phyloP scores from a whole-genome alignment of 2,113 vertebrate species.

The Proteles cristata region DNA sequence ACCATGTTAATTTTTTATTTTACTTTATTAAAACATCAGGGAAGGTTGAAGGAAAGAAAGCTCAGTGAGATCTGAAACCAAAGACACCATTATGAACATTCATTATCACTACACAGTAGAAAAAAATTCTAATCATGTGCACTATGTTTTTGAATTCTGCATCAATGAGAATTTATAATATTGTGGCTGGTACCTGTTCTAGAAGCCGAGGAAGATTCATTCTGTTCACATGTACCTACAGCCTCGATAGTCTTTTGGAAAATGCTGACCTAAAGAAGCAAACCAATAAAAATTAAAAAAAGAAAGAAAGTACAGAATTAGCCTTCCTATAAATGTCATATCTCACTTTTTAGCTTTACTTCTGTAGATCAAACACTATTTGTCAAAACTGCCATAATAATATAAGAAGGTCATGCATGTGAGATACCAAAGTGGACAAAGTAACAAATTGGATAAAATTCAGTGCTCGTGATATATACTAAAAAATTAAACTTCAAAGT shows the following conservation, averaged over 20 bases:
- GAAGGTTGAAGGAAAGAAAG: background rate
- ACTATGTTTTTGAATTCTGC: background rate
- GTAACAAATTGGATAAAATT: background rate
- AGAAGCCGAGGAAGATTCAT: constrained; percentile 65
- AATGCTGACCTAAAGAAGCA: constrained; percentile 90
- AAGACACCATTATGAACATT: background rate
- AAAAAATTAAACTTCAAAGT: background rate
- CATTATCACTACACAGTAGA: background rate
- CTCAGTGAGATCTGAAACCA: background rate
- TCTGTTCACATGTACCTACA: constrained; percentile 61
- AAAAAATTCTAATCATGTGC: constrained; percentile 17
- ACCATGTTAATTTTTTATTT: constrained; percentile 18
- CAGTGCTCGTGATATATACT: background rate
- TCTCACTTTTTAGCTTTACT: constrained; percentile 32
- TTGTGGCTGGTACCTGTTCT: constrained; percentile 78
- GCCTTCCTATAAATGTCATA: background rate
- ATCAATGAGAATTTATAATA: constrained; percentile 28
- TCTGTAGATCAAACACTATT: background rate
- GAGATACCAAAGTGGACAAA: background rate
- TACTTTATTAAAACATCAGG: background rate
- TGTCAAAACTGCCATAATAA: background rate
- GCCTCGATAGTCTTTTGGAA: constrained; percentile 86
- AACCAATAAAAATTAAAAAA: background rate
- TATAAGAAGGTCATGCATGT: background rate
- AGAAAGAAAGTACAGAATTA: background rate